Conservation (phyloP, 2,888 invertebrate genomes). For the Philonicus albiceps region DNA sequence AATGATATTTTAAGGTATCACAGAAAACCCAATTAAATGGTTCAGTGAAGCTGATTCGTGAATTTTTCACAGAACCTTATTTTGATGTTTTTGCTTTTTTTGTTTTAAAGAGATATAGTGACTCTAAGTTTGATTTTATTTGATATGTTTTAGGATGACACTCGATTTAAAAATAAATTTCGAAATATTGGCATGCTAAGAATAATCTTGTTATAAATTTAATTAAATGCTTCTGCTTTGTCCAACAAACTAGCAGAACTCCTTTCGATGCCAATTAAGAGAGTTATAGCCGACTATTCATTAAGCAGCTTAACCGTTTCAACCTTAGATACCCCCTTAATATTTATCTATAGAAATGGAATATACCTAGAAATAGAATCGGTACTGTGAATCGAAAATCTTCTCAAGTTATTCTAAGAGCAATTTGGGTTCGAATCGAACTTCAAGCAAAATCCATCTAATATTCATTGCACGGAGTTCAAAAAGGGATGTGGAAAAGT, state of each 20-base stretch:
- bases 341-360: not conserved
- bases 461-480: conserved; percentile 14
- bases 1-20: no score
- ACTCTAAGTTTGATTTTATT: no score
- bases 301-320: not conserved
- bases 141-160: no score
- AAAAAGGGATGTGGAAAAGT: not conserved
- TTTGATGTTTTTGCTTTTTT: no score
- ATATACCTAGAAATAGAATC: not conserved
- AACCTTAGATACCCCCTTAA: not conserved
- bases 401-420: not conserved
- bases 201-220: not conserved
- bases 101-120: no score
- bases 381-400: not conserved
- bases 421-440: not conserved
- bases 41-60: no score
- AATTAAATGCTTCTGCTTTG: not conserved
- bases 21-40: no score
- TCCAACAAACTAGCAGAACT: not conserved
- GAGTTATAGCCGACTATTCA: not conserved
- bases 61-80: no score
- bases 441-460: not conserved
- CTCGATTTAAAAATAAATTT: no score
- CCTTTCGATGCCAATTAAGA: not conserved
- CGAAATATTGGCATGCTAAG: no score